A percentile compares a stretch with the other conserved stretches of the same genome.
These are phyloP conservation scores for Armadillidium nasatum DNA, from an alignment of 1,140 invertebrate genomes.

Conservation along the genomic window DNA sequence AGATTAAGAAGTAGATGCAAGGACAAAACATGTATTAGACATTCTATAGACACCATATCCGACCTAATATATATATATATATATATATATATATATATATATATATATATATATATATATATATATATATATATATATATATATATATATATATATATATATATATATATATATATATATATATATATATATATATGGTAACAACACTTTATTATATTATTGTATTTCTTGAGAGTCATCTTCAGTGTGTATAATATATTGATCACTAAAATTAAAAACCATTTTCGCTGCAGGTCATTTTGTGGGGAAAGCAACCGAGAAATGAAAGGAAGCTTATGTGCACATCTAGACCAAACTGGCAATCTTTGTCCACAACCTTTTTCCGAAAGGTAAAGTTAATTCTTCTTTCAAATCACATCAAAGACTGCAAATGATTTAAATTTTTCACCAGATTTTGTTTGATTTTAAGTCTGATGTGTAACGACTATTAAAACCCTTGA, in stretches of 20 bases:
- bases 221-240: neutral
- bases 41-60: too few relatives aligned
- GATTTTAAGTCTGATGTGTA: neutral
- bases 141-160: neutral
- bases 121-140: neutral
- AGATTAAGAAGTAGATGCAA: too few relatives aligned
- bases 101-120: slow-evolving; percentile 7
- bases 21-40: too few relatives aligned
- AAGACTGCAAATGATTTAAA: too few relatives aligned
- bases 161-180: neutral
- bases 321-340: slow-evolving; percentile 57
- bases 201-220: neutral
- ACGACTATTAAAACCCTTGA: neutral
- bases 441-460: too few relatives aligned
- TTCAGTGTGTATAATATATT: neutral
- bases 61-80: too few relatives aligned
- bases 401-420: neutral
- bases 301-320: slow-evolving; percentile 57
- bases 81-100: too few relatives aligned
- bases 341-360: slow-evolving; percentile 63
- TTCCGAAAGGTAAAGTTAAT: slow-evolving; percentile 54
- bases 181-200: neutral
- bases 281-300: slow-evolving; percentile 48
- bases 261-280: neutral
- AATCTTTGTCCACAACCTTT: slow-evolving; percentile 62